phyloP scores from a whole-genome alignment of 1,140 invertebrate genomes.

The Pemphigus obesinymphae region DNA sequence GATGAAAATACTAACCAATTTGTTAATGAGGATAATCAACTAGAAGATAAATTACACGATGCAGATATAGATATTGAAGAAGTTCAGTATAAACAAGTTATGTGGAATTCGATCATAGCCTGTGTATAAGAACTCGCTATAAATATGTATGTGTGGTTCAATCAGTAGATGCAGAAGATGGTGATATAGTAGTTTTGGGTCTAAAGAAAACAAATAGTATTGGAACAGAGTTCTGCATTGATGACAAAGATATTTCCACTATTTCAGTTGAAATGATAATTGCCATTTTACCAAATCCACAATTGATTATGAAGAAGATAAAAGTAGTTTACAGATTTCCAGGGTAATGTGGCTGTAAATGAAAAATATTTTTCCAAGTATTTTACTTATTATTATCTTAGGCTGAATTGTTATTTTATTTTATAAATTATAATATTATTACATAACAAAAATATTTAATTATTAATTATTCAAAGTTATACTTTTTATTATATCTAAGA shows the following conservation, averaged over 20 bases:
- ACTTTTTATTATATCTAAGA: not conserved
- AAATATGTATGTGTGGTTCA: not conserved
- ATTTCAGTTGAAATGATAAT: not conserved
- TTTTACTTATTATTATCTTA: not conserved
- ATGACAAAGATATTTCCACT: not conserved
- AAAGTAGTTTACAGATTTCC: not conserved
- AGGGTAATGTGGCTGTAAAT: not conserved
- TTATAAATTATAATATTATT: not conserved
- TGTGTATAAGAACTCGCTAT: not conserved
- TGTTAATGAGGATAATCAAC: not conserved
- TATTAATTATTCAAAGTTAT: too few species aligned
- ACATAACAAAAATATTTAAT: not conserved
- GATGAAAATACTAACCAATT: not conserved
- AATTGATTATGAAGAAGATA: not conserved
- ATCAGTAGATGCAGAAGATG: not conserved
- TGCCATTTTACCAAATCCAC: not conserved
- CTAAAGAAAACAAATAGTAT: not conserved
- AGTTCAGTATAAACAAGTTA: not conserved
- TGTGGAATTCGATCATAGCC: not conserved
- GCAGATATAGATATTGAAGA: not conserved
- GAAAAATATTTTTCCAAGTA: not conserved
- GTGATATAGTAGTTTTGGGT: not conserved
- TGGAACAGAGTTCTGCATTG: not conserved
- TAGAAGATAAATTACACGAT: not conserved
- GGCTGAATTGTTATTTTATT: not conserved